phyloP scores from a whole-genome alignment of 2,113 vertebrate species.

The Epinephelus moara region DNA sequence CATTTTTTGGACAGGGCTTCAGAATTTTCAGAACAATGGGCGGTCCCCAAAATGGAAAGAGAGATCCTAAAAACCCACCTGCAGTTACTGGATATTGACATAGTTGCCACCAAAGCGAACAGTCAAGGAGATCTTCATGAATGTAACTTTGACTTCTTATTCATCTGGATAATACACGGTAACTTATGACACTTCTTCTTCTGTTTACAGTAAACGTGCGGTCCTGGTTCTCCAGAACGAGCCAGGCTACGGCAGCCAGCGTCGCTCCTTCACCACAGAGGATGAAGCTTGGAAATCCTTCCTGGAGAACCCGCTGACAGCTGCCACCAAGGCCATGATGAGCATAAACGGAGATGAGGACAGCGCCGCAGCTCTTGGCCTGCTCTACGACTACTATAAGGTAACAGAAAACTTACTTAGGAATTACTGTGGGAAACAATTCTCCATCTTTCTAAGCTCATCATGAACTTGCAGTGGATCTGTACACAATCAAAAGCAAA shows the following conservation, averaged over 20 bases:
- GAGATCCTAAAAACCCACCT: no score
- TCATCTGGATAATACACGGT: background rate
- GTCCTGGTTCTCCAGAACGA: slow-evolving; percentile 98
- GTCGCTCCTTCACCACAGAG: slow-evolving; percentile 94
- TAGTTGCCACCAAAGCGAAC: no score
- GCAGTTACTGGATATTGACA: no score
- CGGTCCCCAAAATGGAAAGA: no score
- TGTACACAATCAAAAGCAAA: background rate
- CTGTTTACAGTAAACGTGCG: slow-evolving; percentile 90
- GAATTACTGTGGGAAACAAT: background rate
- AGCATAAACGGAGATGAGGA: slow-evolving; percentile 99
- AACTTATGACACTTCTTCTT: slow-evolving; percentile 1
- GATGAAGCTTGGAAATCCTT: slow-evolving; percentile 99
- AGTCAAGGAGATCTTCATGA: no score
- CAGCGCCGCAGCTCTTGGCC: slow-evolving; percentile 93
- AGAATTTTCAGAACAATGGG: no score
- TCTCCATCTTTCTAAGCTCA: background rate
- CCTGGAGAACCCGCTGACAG: slow-evolving; percentile 98
- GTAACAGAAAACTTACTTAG: slow-evolving; percentile 69
- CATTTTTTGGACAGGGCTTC: no score
- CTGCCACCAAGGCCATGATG: slow-evolving; percentile 99
- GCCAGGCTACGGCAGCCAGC: slow-evolving; percentile 89
- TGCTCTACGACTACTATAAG: slow-evolving; percentile 99
- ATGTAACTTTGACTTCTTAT: background rate
- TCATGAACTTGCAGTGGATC: background rate